These are phyloP conservation scores for Scaptomyza montana DNA, from an alignment of 1,140 invertebrate genomes.

Conservation along the genomic window DNA sequence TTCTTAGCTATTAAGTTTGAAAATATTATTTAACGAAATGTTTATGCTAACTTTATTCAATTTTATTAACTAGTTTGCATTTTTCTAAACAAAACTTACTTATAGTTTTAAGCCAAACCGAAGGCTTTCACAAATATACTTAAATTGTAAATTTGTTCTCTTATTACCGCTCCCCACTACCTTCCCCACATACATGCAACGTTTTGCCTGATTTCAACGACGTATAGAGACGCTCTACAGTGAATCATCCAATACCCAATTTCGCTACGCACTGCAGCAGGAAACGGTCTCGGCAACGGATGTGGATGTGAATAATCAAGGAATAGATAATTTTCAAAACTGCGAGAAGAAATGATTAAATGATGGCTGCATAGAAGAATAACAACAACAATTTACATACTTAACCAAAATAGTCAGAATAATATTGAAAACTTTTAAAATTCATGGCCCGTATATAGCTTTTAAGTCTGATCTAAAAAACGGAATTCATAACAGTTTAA, in stretches of 20 bases:
- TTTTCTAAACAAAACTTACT: conserved; percentile 52
- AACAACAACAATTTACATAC: conserved; percentile 49
- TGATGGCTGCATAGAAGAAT: not conserved
- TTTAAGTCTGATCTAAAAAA: conserved; percentile 52
- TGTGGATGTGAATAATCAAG: conserved; percentile 37
- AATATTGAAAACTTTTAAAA: conserved; percentile 18
- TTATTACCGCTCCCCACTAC: conserved; percentile 55
- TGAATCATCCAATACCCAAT: conserved; percentile 57
- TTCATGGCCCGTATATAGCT: conserved; percentile 48
- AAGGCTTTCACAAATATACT: conserved; percentile 61
- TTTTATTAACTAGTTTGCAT: conserved; percentile 34
- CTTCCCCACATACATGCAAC: conserved; percentile 57
- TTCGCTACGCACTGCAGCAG: conserved; percentile 54
- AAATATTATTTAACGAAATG: conserved; percentile 17
- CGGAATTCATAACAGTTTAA: conserved; percentile 42
- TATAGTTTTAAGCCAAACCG: conserved; percentile 41
- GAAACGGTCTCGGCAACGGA: conserved; percentile 49
- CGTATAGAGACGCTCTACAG: conserved; percentile 72
- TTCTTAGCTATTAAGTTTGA: conserved; percentile 31
- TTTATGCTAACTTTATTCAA: conserved; percentile 53
- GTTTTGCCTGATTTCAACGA: conserved; percentile 32
- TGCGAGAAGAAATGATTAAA: conserved; percentile 59
- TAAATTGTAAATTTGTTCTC: conserved; percentile 75
- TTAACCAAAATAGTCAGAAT: conserved; percentile 69
- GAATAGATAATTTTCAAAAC: conserved; percentile 22